Percentiles rank a stretch among this genome's conserved stretches.
Conservation (phyloP, 2,888 invertebrate genomes). For the Ochlodes sylvanus region DNA sequence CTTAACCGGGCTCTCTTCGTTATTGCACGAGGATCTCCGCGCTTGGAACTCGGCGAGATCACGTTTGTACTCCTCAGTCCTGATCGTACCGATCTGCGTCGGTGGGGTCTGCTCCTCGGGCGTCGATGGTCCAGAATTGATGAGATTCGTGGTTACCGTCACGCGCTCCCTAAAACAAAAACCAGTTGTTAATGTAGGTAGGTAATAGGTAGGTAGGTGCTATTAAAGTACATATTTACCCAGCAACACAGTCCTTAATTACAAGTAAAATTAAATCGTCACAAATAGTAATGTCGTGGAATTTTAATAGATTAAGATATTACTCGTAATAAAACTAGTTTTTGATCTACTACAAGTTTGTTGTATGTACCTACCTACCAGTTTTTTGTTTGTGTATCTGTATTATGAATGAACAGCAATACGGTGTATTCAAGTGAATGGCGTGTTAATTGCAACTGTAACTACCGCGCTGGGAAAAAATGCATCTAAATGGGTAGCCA, state of each 20-base stretch:
- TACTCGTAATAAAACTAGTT: neutral
- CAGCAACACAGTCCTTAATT: slow-evolving; percentile 1
- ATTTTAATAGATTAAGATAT: neutral
- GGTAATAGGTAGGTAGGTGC: too few species aligned
- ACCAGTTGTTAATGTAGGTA: slow-evolving; percentile 15
- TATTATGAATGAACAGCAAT: slow-evolving; percentile 1
- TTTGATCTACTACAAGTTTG: neutral
- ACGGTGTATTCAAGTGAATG: slow-evolving; percentile 3
- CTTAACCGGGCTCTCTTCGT: slow-evolving; percentile 66
- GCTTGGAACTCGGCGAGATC: slow-evolving; percentile 81
- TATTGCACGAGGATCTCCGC: slow-evolving; percentile 64
- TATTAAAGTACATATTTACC: neutral
- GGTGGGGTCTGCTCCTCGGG: slow-evolving; percentile 49
- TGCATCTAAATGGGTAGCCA: slow-evolving; percentile 4
- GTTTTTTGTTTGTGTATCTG: neutral
- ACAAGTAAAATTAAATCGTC: neutral
- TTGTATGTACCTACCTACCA: neutral
- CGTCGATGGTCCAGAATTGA: slow-evolving; percentile 53
- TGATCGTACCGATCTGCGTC: slow-evolving; percentile 67
- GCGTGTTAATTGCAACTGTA: slow-evolving; percentile 2
- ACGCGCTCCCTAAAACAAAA: slow-evolving; percentile 70
- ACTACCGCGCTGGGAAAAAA: slow-evolving; percentile 12
- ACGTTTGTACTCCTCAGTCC: slow-evolving; percentile 78
- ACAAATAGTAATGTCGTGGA: neutral
- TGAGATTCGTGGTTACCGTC: slow-evolving; percentile 70